Evolutionary conservation across 1,140 invertebrate genomes (phyloP).

Genomic region (Plutomurus gul): DNA sequence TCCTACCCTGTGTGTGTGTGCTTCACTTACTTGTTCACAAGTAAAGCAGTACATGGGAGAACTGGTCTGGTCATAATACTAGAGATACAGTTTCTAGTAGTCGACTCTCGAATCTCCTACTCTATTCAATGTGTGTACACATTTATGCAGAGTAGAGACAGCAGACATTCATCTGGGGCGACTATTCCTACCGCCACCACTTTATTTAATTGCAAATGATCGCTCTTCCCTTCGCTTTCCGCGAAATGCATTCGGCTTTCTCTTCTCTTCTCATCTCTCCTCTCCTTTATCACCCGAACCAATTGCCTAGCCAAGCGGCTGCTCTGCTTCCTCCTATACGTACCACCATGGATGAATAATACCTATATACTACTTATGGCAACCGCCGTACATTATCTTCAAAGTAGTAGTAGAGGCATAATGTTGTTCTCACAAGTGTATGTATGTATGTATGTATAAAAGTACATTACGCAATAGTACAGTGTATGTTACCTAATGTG

Average conservation of each 20-base stretch:
- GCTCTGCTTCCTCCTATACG: neutral
- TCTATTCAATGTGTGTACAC: neutral
- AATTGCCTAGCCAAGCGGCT: neutral
- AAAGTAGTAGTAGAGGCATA: neutral
- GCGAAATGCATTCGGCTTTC: neutral
- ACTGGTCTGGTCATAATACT: too few species aligned
- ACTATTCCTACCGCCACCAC: slow-evolving; percentile 37
- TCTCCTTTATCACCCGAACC: neutral
- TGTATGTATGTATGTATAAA: too few species aligned
- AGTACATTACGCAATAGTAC: too few species aligned
- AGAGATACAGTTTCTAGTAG: too few species aligned
- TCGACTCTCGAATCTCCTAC: too few species aligned
- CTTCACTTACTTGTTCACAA: too few species aligned
- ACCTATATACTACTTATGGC: too few species aligned
- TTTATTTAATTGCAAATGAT: slow-evolving; percentile 51
- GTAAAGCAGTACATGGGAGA: too few species aligned
- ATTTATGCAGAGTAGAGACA: slow-evolving; percentile 38
- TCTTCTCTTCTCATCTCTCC: neutral
- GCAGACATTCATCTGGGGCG: slow-evolving; percentile 42
- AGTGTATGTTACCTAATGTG: too few species aligned
- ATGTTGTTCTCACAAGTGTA: too few species aligned
- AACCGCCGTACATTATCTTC: neutral
- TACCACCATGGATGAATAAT: neutral
- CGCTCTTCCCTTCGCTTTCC: slow-evolving; percentile 29
- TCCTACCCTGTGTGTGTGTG: too few species aligned